Evolutionary conservation across 2,113 vertebrate species (phyloP), one percentile per base, ranked within the genome.

Genomic region (Prunella himalayana): DNA sequence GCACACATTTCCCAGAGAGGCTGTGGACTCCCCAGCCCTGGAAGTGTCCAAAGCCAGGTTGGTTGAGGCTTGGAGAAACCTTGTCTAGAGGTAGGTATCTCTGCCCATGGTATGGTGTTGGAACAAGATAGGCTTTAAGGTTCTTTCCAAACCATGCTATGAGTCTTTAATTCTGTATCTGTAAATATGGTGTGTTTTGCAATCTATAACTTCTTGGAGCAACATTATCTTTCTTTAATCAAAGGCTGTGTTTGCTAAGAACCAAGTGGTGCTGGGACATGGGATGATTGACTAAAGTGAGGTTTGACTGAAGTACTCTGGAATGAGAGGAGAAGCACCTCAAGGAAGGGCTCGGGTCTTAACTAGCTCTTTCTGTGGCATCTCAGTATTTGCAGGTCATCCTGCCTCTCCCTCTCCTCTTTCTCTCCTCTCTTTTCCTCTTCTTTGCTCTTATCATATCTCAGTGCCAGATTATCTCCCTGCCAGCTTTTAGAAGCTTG

Each of bases 401-500:
- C 7, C 1, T 77, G 91, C 27, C 76, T 44, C 33, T 63, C 17
- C 47, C 82, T 79, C 66, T 63, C 63, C 63, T 35, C 56, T 35
- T 25, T 35, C 30, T 45, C 28, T 57, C 19, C 45, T 39, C 86
- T 79, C 64, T 56, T 21, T 31, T 23, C 13, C 13, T 10, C 15
- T 54, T 64, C 82, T 37, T 39, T 17, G 39, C 25, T 61, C 25
- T 39, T 39, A 61, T 14, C 25, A 61, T 37, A 28, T 39, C 25
- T 61, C 37, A 39, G 25, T 61, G 37, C 88, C 92, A 94, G 85
- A 82, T 94, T 68, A 76, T 65, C 66, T 92, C 86, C n/a, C 91
- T 80, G 90, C 66, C 91, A 94, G 83, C 65, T 90, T 95, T 96
- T 91, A 79, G 86, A 94, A 96, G 88, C 81, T 92, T 4, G 0